A percentile compares a stretch with the other conserved stretches of the same genome.
Evolutionary conservation across 2,797 vertebrate species (phyloP).

Genomic region (Sebastes vulpes): DNA sequence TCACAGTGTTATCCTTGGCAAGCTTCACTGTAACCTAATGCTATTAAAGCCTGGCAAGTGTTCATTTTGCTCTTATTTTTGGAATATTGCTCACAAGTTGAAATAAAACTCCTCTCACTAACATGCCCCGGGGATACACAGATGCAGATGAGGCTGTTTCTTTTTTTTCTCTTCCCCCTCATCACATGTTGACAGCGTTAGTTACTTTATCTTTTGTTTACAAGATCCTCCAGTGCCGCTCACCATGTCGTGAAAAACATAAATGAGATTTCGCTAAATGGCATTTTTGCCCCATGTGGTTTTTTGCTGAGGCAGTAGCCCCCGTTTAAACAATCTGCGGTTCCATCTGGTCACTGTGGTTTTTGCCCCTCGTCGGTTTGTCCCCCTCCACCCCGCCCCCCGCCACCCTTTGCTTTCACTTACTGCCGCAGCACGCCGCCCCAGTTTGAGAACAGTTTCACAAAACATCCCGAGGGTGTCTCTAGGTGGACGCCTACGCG

Average conservation of each 20-base stretch:
- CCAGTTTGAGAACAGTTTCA: slow-evolving; percentile 40
- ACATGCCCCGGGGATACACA: slow-evolving; percentile 8
- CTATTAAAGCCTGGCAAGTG: slow-evolving; percentile 40
- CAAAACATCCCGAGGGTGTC: slow-evolving; percentile 61
- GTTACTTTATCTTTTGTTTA: slow-evolving; percentile 54
- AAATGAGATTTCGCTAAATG: slow-evolving; percentile 65
- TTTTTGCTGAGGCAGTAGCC: slow-evolving; percentile 73
- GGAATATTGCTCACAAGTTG: slow-evolving; percentile 57
- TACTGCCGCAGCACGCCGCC: slow-evolving; percentile 39
- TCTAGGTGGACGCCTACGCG: slow-evolving; percentile 45
- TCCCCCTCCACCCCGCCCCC: neutral
- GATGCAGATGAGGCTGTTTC: slow-evolving; percentile 22
- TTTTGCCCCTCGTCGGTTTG: slow-evolving; percentile 47
- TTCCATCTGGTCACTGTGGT: slow-evolving; percentile 82
- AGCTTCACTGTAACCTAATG: slow-evolving; percentile 44
- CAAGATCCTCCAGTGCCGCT: slow-evolving; percentile 30
- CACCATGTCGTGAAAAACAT: slow-evolving; percentile 45
- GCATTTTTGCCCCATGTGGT: slow-evolving; percentile 71
- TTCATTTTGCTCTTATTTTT: slow-evolving; percentile 42
- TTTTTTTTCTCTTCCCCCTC: neutral
- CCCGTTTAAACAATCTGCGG: slow-evolving; percentile 78
- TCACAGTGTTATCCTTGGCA: slow-evolving; percentile 67
- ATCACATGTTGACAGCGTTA: slow-evolving; percentile 10
- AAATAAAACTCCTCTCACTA: slow-evolving; percentile 49
- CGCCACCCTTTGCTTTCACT: slow-evolving; percentile 55